Base-by-base conservation (phyloP, 2,113 vertebrate genomes). In the Acanthisitta chloris region DNA sequence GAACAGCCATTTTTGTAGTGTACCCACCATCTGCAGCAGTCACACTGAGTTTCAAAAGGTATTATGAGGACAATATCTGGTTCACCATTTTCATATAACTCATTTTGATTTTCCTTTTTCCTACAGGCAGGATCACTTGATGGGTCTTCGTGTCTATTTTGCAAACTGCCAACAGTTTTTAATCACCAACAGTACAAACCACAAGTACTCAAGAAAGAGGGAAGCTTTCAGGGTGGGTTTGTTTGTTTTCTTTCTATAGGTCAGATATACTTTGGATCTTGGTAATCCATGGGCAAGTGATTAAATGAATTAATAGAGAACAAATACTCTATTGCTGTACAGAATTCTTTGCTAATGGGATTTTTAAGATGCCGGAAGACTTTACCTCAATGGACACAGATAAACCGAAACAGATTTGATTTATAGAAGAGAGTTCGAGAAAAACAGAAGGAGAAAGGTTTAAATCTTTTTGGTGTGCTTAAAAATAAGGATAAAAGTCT, bases 401-500 rank as follows among this genome's bases (percentile, higher is more conserved):
- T 72, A 66, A 86, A 78, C 81, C 49, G 74, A 78, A 94, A 86
- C 19, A 92, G 43, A 62, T 87, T 74, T 90, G 55, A 81, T 93
- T 86, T 67, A 83, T n/a, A 86, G 72, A 72, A 59, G 24, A 49
- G 36, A 48, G 28, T 14, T 58, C 79, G 45, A 73, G 23, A 24
- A 20, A 57, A 92, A 72, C 42, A 82, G 54, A 52, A 71, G 38
- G 21, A 85, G 15, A 86, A 90, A 74, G 28, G 43, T 95, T 95
- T 95, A 92, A 96, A 93, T 85, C 65, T 93, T 97, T 95, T 82
- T 91, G 79, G 71, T 95, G 81, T 86, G 61, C 69, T 90, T 97
- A 90, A 97, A 97, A 97, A 92, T 95, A 97, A 96, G 40, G 61
- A 97, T 96, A 96, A 96, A 98, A 96, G 69, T 95, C 61, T 95